A percentile compares a stretch with the other conserved stretches of the same genome.
Evolutionary conservation across 2,888 invertebrate species (phyloP).

Genomic region (Thysanoteuthis rhombus): DNA sequence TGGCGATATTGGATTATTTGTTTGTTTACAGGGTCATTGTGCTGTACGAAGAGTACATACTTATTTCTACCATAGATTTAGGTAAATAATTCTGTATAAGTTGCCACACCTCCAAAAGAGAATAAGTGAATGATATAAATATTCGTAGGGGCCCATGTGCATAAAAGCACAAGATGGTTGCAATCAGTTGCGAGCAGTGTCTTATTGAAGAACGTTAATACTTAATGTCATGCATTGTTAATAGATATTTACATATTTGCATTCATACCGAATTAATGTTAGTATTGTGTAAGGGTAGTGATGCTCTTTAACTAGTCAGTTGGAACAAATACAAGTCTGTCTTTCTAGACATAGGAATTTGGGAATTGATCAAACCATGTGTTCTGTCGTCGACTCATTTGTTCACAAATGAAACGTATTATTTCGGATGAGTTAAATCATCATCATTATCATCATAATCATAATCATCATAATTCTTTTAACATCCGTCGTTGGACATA

Average conservation of each 20-base stretch:
- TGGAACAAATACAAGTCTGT: background rate
- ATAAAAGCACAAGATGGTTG: background rate
- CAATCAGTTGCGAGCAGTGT: background rate
- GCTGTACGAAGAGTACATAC: background rate
- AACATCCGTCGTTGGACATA: no score
- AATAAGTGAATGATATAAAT: background rate
- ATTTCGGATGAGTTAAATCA: no score
- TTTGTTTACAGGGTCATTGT: background rate
- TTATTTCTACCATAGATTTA: background rate
- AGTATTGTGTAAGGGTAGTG: background rate
- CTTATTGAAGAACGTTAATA: background rate
- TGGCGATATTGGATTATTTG: background rate
- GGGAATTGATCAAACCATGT: no score
- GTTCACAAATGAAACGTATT: no score
- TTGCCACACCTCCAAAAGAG: background rate
- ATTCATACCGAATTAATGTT: background rate
- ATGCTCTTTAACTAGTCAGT: background rate
- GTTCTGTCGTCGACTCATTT: no score
- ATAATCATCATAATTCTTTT: no score
- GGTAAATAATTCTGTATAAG: background rate
- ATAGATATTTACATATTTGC: background rate
- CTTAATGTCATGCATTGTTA: background rate
- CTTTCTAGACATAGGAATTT: background rate
- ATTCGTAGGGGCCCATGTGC: background rate
- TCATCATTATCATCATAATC: no score